Evolutionary conservation across 1,140 invertebrate species (phyloP).

Genomic region (Brachionus paranguensis): DNA sequence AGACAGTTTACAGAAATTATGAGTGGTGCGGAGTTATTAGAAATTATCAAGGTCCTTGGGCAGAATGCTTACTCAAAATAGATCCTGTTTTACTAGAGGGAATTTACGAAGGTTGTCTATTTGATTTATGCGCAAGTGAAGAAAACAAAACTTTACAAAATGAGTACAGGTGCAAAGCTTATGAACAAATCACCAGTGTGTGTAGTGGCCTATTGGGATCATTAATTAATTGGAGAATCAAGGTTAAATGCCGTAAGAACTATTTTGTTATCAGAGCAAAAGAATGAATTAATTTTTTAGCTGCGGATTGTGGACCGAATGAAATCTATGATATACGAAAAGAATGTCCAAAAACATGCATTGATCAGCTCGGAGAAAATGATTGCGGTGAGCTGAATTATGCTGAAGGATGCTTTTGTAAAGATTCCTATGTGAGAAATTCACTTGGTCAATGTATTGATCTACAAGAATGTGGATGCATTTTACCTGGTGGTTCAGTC

Average conservation of each 20-base stretch:
- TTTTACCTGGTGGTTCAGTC: background rate
- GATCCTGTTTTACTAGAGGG: background rate
- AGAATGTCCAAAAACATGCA: conserved; percentile 10
- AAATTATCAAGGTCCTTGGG: background rate
- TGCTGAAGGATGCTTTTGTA: conserved; percentile 29
- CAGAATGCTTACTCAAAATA: background rate
- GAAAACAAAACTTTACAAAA: background rate
- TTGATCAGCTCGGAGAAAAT: background rate
- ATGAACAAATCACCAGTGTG: background rate
- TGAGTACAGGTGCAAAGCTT: background rate
- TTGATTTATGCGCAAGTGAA: conserved; percentile 29
- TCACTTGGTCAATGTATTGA: background rate
- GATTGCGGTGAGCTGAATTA: background rate
- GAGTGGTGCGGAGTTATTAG: conserved; percentile 26
- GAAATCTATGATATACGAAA: background rate
- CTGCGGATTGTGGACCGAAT: background rate
- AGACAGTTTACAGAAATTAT: background rate
- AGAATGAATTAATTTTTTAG: background rate
- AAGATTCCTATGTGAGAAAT: background rate
- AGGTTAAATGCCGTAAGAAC: background rate
- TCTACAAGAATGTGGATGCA: conserved; percentile 7
- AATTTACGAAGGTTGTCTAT: background rate
- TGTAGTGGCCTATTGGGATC: background rate
- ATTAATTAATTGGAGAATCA: background rate
- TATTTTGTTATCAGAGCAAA: background rate